Base-by-base conservation (phyloP, 2,797 vertebrate genomes). In the Carduelis carduelis region DNA sequence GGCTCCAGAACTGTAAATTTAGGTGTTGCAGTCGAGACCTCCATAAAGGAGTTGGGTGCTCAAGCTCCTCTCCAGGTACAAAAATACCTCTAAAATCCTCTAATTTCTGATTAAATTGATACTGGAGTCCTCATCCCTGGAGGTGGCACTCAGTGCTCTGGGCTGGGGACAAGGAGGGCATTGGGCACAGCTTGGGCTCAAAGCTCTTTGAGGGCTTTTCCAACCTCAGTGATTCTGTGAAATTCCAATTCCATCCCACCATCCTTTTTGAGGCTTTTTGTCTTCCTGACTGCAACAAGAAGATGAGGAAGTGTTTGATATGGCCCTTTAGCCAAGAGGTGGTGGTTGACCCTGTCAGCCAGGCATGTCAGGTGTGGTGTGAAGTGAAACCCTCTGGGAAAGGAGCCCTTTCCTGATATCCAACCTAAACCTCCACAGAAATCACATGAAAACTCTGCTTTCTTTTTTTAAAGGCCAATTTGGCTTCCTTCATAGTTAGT, bases 281-380 rank as follows among this genome's bases (percentile, higher is more conserved):
- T 49, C n/a, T 30, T 9, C 41, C 24, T 59, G 32, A 21, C 14
- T 39, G 4, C 11, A 65, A 7, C 28, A 12, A 6, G 32, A 70
- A n/a, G 49, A 43, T 53, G 34, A 68, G 28, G 39, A 60, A 72
- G 20, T 0, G 1, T 12, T 64, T 0, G 0, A 18, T 22, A 8
- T 1, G 26, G 5, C 4, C 18, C 14, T 74, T 77, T 17, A 81
- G 23, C 9, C 32, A 81, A 65, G 69, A 53, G 57, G 11, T 32
- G 34, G 5, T 50, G 14, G 5, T 1, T 74, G 76, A 12, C 26
- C 32, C 7, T 8, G 21, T 6, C 39, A 39, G 39, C 39, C 39
- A 39, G 39, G 39, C 39, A 39, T 39, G 39, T 39, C 39, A 39
- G 26, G 32, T 37, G 14, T 22, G 28, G 15, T 28, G 27, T 22